Conservation (phyloP, 2,113 vertebrate genomes). For the Grallaria varia region DNA sequence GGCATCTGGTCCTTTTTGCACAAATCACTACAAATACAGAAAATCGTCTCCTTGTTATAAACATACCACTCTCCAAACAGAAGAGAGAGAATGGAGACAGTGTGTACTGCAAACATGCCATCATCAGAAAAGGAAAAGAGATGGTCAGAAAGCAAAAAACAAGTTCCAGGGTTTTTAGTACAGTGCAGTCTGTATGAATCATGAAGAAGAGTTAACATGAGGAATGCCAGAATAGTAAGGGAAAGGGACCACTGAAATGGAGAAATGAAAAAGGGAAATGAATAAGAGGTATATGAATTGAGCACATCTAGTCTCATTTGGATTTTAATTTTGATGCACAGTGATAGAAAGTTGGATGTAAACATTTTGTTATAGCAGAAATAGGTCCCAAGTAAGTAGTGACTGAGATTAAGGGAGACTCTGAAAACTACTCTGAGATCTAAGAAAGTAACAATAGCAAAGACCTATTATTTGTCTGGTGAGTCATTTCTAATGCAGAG, state of each 20-base stretch:
- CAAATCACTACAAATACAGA: not conserved
- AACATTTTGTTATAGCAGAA: not conserved
- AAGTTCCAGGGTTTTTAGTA: not conserved
- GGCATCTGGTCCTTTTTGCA: not conserved
- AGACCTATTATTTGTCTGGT: not conserved
- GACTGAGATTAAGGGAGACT: not conserved
- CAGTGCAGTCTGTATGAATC: not conserved
- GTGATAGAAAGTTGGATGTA: not conserved
- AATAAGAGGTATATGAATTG: not conserved
- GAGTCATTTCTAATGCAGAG: not conserved
- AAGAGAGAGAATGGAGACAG: not conserved
- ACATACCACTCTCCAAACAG: not conserved
- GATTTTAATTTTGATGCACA: not conserved
- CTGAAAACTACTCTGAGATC: not conserved
- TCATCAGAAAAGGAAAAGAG: not conserved
- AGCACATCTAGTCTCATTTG: not conserved
- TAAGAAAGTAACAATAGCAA: not conserved
- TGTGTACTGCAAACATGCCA: not conserved
- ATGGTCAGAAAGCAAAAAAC: not conserved
- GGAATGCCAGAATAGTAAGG: not conserved
- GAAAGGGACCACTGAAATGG: not conserved
- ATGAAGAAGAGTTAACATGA: not conserved
- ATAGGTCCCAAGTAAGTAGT: not conserved
- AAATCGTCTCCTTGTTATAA: not conserved
- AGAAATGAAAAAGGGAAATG: not conserved